phyloP scores from a whole-genome alignment of 1,140 invertebrate genomes.

The Acyrthosiphon pisum region DNA sequence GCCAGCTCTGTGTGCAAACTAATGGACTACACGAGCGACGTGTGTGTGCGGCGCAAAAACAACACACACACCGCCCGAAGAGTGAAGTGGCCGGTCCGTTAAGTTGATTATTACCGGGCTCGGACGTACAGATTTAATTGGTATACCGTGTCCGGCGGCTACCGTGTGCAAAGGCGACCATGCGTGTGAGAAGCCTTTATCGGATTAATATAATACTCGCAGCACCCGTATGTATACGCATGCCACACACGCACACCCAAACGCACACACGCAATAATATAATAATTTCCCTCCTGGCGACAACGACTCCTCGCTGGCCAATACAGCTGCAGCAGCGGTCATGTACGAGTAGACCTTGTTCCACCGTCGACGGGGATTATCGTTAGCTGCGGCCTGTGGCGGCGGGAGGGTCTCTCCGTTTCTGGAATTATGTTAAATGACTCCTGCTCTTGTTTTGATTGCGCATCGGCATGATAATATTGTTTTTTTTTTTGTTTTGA shows the following conservation, averaged over 20 bases:
- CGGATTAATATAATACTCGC: constrained; percentile 43
- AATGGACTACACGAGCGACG: constrained; percentile 29
- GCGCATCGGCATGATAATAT: no score
- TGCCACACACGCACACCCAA: not conserved
- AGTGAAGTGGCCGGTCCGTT: constrained; percentile 31
- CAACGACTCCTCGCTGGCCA: not conserved
- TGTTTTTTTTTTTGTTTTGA: not conserved
- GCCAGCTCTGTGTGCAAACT: not conserved
- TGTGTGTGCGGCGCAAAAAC: not conserved
- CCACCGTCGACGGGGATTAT: not conserved
- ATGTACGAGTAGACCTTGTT: not conserved
- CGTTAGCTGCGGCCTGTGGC: no score
- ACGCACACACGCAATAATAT: not conserved
- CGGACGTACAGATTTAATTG: constrained; percentile 47
- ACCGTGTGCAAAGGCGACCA: not conserved
- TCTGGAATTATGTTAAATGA: not conserved
- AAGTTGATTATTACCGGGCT: constrained; percentile 47
- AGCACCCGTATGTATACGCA: not conserved
- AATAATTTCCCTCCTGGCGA: not conserved
- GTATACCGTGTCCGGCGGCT: constrained; percentile 40
- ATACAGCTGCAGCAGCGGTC: not conserved
- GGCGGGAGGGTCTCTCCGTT: not conserved
- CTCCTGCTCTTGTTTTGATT: not conserved
- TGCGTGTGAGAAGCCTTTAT: constrained; percentile 30
- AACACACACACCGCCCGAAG: constrained; percentile 10